Conservation (phyloP, 2,888 invertebrate species). For the Pilophorus perplexus region DNA sequence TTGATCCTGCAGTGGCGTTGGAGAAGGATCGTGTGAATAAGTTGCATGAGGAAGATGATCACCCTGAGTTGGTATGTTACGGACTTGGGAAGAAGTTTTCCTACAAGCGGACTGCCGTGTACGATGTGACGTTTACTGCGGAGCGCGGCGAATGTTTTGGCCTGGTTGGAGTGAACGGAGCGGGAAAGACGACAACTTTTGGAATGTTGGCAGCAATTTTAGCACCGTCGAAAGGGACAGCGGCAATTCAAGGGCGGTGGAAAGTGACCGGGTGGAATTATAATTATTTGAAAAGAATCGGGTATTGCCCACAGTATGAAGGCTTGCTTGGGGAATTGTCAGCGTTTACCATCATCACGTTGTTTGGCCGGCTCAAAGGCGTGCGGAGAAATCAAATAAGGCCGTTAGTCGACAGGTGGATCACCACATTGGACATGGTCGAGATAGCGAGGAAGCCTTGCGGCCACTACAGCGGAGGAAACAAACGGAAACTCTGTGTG, state of each 20-base stretch:
- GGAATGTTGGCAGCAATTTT: conserved; percentile 58
- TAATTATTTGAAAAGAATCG: conserved; percentile 56
- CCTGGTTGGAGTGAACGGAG: conserved; percentile 57
- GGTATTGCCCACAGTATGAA: conserved; percentile 89
- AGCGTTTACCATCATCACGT: conserved; percentile 67
- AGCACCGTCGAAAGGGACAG: conserved; percentile 52
- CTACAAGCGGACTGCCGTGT: conserved; percentile 57
- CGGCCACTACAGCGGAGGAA: conserved; percentile 65
- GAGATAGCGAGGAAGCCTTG: conserved; percentile 46
- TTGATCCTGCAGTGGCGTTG: neutral
- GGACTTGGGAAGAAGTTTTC: conserved; percentile 26
- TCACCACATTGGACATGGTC: conserved; percentile 45
- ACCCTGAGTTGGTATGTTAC: conserved; percentile 2
- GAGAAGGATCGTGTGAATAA: conserved; percentile 1
- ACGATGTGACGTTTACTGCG: conserved; percentile 66
- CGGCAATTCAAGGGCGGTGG: conserved; percentile 50
- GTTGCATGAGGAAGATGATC: neutral
- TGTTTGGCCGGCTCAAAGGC: conserved; percentile 73
- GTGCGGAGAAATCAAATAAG: conserved; percentile 52
- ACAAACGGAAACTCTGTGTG: conserved; percentile 70
- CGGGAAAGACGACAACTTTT: conserved; percentile 59
- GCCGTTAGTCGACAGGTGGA: conserved; percentile 47
- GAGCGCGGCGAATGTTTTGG: conserved; percentile 56
- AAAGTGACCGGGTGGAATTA: neutral
- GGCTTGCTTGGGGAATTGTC: conserved; percentile 75